Base-by-base conservation (phyloP, 2,113 vertebrate genomes). In the Podocnemis expansa region DNA sequence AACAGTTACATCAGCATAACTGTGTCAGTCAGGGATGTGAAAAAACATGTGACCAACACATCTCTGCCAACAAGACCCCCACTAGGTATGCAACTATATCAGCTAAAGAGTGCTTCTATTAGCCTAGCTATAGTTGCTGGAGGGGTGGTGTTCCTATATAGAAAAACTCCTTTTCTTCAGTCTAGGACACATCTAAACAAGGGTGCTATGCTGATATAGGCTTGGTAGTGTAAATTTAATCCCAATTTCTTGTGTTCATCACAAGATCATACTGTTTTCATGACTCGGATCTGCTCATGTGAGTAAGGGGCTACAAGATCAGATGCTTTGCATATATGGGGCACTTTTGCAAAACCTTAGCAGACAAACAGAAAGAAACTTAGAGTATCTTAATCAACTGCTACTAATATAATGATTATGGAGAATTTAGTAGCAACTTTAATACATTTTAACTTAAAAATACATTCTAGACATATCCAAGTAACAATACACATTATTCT, bases 281-380 rank as follows among this genome's bases (percentile, higher is more conserved):
- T 25, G 60, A 24, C 9, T 27, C 55, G 75, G 52, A 41, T 22
- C 16, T 10, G 49, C 73, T 80, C 73, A 41, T 3, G 51, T 12
- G 10, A 78, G 45, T 38, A 78, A 88, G 24, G 34, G n/a, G 22
- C 21, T 45, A 27, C 73, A 84, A 43, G 22, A 56, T 78, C 21
- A 41, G 22, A 21, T 10, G 10, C n/a, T 73, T 73, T 79, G 45
- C 52, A 87, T 0, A 87, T 0, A 0, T 5, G 34, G 60, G n/a
- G 38, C 58, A 34, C 12, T 51, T 58, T 38, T 24, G 22, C n/a
- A 41, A 70, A 73, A 82, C 14, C 24, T n/a, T 45, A 54, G 24
- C 58, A 73, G 43, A 41, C 24, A 27, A 16, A 14, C 2, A 85
- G 31, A 12, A n/a, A 51, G 73, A 76, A 76, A 10, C 9, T 25